Percentiles rank a stretch among this genome's conserved stretches.
Conservation (phyloP, 2,797 vertebrate species). For the Anniella stebbinsi region DNA sequence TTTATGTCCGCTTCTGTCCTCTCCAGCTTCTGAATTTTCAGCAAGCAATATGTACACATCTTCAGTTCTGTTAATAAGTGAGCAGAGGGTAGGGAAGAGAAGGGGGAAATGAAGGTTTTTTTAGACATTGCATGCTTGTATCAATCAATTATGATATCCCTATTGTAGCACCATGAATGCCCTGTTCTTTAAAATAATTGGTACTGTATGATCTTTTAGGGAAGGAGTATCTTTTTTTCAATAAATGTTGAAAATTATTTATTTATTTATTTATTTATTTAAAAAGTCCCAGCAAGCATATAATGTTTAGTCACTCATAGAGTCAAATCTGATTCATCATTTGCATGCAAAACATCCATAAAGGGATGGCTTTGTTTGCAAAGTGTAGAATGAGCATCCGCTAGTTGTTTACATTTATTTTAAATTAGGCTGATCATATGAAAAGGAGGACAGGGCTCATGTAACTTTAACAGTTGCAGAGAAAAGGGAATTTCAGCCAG, state of each 20-base stretch:
- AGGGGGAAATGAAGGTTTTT: not conserved
- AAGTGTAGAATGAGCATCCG: constrained; percentile 64
- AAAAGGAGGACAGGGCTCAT: no score
- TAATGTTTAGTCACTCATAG: constrained; percentile 30
- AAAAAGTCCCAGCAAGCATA: constrained; percentile 51
- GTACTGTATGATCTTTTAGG: constrained; percentile 51
- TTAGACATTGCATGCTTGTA: not conserved
- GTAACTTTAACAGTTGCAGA: no score
- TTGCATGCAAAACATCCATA: constrained; percentile 56
- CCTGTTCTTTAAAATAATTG: constrained; percentile 51
- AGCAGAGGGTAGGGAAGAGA: no score
- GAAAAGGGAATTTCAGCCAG: no score
- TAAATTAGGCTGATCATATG: no score
- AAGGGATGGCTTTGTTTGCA: constrained; percentile 57
- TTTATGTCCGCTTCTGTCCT: not conserved
- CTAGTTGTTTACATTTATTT: constrained; percentile 62
- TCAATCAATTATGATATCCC: not conserved
- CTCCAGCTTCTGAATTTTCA: not conserved
- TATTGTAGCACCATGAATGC: not conserved
- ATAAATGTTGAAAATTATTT: constrained; percentile 58
- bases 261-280: constrained; percentile 6
- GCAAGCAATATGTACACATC: not conserved
- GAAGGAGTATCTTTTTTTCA: constrained; percentile 62
- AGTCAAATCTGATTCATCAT: constrained; percentile 55
- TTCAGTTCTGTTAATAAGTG: not conserved